phyloP scores from a whole-genome alignment of 1,140 invertebrate genomes.

The Pentalonia nigronervosa region DNA sequence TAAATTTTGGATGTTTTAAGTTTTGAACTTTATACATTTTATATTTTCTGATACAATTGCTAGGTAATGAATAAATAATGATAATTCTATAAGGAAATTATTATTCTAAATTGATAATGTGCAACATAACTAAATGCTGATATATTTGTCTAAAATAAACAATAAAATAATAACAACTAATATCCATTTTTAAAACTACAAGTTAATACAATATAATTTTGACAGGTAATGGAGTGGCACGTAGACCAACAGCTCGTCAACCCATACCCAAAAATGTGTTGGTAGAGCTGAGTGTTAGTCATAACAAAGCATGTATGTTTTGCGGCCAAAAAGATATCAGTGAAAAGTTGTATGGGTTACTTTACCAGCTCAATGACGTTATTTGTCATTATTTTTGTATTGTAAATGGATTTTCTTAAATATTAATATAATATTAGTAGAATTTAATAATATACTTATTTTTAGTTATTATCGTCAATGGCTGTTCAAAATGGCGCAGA shows the following conservation, averaged over 20 bases:
- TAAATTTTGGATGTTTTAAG: not conserved
- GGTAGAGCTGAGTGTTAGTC: not conserved
- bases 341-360: slow-evolving; percentile 67
- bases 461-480: slow-evolving; percentile 71
- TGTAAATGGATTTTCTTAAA: slow-evolving; percentile 63
- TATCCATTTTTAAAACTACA: not conserved
- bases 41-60: not conserved
- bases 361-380: slow-evolving; percentile 66
- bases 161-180: not conserved
- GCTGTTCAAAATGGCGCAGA: slow-evolving; percentile 70
- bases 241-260: not conserved
- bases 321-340: slow-evolving; percentile 65
- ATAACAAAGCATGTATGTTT: slow-evolving; percentile 65
- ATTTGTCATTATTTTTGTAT: slow-evolving; percentile 69
- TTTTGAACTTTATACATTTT: not conserved
- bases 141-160: not conserved
- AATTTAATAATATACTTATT: slow-evolving; percentile 60
- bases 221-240: not conserved
- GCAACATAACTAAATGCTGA: not conserved
- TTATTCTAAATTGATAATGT: not conserved
- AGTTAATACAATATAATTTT: not conserved
- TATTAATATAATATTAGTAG: not conserved
- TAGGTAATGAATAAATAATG: not conserved
- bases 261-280: slow-evolving; percentile 1
- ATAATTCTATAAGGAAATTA: not conserved